These are phyloP conservation scores for Myotis findleyi DNA, from an alignment of 2,797 vertebrate species.

Conservation along the genomic window DNA sequence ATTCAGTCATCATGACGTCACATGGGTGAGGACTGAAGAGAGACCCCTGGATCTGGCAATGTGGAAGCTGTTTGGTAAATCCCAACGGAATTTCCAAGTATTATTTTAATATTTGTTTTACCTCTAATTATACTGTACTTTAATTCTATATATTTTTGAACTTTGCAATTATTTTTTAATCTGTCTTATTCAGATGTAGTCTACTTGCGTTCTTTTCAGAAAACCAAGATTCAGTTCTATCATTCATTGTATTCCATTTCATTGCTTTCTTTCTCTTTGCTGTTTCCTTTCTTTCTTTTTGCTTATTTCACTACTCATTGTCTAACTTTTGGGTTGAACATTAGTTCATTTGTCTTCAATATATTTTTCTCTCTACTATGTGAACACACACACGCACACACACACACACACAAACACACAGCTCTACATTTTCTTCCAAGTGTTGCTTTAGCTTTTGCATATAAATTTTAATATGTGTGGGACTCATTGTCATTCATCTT, in stretches of 20 bases:
- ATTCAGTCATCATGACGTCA: not conserved
- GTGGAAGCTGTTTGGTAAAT: not conserved
- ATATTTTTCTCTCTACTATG: not conserved
- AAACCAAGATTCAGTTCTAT: not conserved
- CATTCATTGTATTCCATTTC: not conserved
- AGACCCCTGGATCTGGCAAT: not conserved
- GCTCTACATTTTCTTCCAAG: not conserved
- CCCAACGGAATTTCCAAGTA: not conserved
- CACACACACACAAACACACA: not conserved
- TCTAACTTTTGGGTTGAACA: not conserved
- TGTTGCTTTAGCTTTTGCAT: not conserved
- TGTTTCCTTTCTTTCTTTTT: not conserved
- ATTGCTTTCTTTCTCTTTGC: not conserved
- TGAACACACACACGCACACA: too few species aligned
- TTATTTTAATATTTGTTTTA: not conserved
- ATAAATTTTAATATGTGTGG: not conserved
- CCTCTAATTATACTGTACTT: not conserved
- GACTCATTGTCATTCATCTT: not conserved
- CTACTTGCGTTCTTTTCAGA: not conserved
- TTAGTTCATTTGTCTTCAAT: not conserved
- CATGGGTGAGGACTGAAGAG: not conserved
- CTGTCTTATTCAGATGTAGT: not conserved
- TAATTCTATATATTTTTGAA: not conserved
- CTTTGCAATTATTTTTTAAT: slow-evolving; percentile 2
- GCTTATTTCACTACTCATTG: not conserved